Conservation (phyloP, 2,113 vertebrate genomes). For the Tamias sibiricus region DNA sequence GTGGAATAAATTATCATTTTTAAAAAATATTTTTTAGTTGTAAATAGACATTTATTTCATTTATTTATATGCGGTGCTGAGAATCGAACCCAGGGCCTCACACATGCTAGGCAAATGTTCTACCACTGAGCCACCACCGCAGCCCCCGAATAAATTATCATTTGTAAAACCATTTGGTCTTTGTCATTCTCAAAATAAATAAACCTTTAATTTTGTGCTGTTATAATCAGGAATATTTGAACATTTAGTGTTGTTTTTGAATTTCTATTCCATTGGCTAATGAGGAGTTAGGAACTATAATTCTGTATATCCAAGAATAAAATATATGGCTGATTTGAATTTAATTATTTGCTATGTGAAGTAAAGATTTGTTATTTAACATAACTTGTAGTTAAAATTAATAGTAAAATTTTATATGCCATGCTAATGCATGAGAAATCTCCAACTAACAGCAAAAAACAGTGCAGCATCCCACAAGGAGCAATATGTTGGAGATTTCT, state of each 20-base stretch:
- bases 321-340: background rate
- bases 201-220: background rate
- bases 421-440: too few species aligned
- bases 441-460: too few species aligned
- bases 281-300: background rate
- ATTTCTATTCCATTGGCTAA: background rate
- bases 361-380: background rate
- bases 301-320: background rate
- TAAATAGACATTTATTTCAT: too few species aligned
- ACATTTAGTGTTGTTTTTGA: background rate
- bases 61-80: too few species aligned
- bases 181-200: slow-evolving; percentile 8
- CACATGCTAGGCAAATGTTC: too few species aligned
- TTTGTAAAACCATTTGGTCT: background rate
- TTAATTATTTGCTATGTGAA: background rate
- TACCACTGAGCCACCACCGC: too few species aligned
- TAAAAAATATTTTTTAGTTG: too few species aligned
- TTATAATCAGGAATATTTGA: background rate
- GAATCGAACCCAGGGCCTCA: too few species aligned
- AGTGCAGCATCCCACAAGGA: too few species aligned
- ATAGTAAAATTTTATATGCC: background rate
- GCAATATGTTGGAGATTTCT: background rate
- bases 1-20: background rate
- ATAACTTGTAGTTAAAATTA: background rate
- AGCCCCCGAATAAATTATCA: background rate